These are phyloP conservation scores for Pogona vitticeps DNA, from an alignment of 2,113 vertebrate genomes.

Conservation along the genomic window DNA sequence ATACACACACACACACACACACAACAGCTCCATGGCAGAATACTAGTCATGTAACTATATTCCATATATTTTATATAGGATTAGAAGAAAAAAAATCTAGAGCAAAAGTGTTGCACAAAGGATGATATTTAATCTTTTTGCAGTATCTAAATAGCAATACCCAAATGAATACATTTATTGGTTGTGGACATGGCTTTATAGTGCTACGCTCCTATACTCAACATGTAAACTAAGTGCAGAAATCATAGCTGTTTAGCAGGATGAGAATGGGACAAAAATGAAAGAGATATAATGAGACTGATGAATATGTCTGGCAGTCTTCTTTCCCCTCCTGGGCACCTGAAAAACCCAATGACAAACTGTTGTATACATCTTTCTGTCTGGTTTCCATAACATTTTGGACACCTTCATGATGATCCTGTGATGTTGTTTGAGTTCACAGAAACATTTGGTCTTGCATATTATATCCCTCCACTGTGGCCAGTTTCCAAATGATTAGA, in stretches of 20 bases:
- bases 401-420: constrained; percentile 20
- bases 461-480: constrained; percentile 24
- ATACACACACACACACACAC: too few relatives aligned
- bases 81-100: not conserved
- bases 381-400: constrained; percentile 5
- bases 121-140: not conserved
- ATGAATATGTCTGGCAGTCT: not conserved
- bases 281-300: constrained; percentile 35
- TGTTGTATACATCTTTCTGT: constrained; percentile 15
- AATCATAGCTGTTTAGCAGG: constrained; percentile 7
- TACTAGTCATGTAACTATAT: too few relatives aligned
- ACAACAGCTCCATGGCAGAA: too few relatives aligned
- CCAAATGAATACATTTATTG: not conserved
- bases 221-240: constrained; percentile 23
- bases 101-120: not conserved
- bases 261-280: constrained; percentile 22
- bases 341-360: not conserved
- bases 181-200: not conserved
- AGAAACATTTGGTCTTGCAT: constrained; percentile 39
- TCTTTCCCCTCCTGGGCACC: constrained; percentile 20
- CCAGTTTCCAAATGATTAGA: constrained; percentile 38
- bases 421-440: constrained; percentile 23
- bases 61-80: not conserved
- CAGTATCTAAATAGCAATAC: not conserved
- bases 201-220: not conserved